Percentiles rank a stretch among this genome's conserved stretches.
These are phyloP conservation scores for Mola mola DNA, from an alignment of 2,113 vertebrate genomes.

Conservation along the genomic window DNA sequence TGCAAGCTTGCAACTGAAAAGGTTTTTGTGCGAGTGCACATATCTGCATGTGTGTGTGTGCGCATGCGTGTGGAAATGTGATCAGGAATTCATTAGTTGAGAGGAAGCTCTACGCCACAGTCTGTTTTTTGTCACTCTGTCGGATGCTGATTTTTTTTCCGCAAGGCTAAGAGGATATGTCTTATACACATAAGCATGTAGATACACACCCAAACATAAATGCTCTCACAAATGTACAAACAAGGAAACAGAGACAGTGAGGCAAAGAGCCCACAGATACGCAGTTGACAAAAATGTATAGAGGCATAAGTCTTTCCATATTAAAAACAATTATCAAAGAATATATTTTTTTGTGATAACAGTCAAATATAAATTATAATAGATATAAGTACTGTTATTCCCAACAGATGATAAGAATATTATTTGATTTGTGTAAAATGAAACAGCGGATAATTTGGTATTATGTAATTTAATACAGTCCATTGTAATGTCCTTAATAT, in stretches of 20 bases:
- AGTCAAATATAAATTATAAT: not conserved
- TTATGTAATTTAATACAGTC: too few species aligned
- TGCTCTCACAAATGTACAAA: slow-evolving; percentile 15
- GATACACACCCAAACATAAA: slow-evolving; percentile 21
- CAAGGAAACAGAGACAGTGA: slow-evolving; percentile 31
- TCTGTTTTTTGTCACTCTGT: slow-evolving; percentile 76
- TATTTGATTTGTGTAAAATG: not conserved
- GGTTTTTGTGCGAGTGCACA: slow-evolving; percentile 20
- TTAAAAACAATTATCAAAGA: not conserved
- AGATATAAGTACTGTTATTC: not conserved
- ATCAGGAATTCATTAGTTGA: slow-evolving; percentile 74
- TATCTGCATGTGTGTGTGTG: slow-evolving; percentile 28
- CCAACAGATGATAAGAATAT: not conserved
- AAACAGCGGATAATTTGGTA: not conserved
- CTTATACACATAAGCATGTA: slow-evolving; percentile 44
- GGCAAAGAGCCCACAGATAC: slow-evolving; percentile 7
- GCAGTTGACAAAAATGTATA: not conserved
- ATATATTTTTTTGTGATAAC: too few species aligned
- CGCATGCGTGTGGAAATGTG: slow-evolving; percentile 40
- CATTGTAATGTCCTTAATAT: too few species aligned
- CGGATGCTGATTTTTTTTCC: slow-evolving; percentile 54
- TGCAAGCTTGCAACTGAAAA: slow-evolving; percentile 22
- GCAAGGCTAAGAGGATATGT: slow-evolving; percentile 77
- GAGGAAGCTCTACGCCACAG: slow-evolving; percentile 69
- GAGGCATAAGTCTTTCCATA: slow-evolving; percentile 4